These are phyloP conservation scores for Orgyia antiqua DNA, from an alignment of 2,888 invertebrate genomes.

Conservation along the genomic window DNA sequence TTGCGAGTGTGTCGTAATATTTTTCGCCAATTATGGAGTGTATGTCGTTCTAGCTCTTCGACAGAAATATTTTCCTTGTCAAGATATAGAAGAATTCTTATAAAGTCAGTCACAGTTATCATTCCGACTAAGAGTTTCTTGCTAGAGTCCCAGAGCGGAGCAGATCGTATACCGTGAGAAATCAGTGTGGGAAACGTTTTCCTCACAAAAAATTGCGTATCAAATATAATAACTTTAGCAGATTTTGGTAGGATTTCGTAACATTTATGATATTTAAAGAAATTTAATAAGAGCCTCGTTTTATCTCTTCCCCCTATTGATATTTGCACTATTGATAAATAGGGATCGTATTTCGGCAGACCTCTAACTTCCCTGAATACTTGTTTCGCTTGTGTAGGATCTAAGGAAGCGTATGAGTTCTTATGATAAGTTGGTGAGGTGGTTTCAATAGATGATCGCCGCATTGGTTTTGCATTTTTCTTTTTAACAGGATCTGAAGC, in stretches of 20 bases:
- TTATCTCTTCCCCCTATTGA: conserved; percentile 71
- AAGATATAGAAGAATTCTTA: conserved; percentile 61
- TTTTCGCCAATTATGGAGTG: conserved; percentile 67
- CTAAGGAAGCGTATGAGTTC: conserved; percentile 69
- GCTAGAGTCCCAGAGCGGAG: conserved; percentile 67
- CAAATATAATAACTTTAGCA: conserved; percentile 72
- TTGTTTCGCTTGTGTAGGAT: conserved; percentile 68
- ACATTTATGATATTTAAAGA: conserved; percentile 73
- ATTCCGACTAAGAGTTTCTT: conserved; percentile 67
- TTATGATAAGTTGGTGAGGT: conserved; percentile 72
- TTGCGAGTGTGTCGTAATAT: conserved; percentile 59
- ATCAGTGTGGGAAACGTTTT: conserved; percentile 72
- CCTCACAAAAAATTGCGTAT: conserved; percentile 66
- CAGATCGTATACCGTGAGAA: conserved; percentile 69
- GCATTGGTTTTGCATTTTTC: conserved; percentile 52
- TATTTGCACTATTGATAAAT: conserved; percentile 72
- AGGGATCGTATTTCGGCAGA: conserved; percentile 69
- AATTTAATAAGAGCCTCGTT: conserved; percentile 65
- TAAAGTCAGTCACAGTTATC: conserved; percentile 73
- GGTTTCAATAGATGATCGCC: conserved; percentile 68
- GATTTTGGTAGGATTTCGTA: conserved; percentile 72
- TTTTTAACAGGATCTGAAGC: conserved; percentile 53
- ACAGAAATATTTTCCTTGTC: conserved; percentile 61
- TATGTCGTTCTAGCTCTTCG: conserved; percentile 67
- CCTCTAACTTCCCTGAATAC: conserved; percentile 70